Conservation (phyloP, 2,888 invertebrate species). For the Iphiclides podalirius region DNA sequence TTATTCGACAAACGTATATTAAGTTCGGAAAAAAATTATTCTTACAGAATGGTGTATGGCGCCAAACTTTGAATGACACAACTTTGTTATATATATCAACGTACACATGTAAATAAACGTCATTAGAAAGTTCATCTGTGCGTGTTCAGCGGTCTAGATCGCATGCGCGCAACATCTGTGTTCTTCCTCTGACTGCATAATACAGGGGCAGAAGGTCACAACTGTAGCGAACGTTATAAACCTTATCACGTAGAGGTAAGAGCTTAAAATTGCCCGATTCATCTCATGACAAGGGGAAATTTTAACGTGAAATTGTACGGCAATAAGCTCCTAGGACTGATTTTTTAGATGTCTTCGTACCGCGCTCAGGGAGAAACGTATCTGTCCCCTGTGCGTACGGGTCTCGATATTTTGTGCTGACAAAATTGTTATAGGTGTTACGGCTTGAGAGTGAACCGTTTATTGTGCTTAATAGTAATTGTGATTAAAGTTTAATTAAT, state of each 20-base stretch:
- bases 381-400: slow-evolving; percentile 32
- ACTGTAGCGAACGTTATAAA: slow-evolving; percentile 22
- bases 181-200: slow-evolving; percentile 56
- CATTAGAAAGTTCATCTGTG: slow-evolving; percentile 24
- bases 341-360: slow-evolving; percentile 72
- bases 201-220: slow-evolving; percentile 33
- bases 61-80: slow-evolving; percentile 59
- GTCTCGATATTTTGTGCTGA: slow-evolving; percentile 48
- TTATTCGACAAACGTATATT: no score
- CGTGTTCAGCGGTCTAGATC: slow-evolving; percentile 47
- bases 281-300: slow-evolving; percentile 33
- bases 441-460: slow-evolving; percentile 33
- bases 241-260: slow-evolving; percentile 13
- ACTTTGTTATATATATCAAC: slow-evolving; percentile 37
- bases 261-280: slow-evolving; percentile 30
- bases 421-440: slow-evolving; percentile 34
- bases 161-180: slow-evolving; percentile 79
- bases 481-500: neutral
- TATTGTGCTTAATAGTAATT: slow-evolving; percentile 15
- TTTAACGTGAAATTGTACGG: slow-evolving; percentile 57
- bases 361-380: slow-evolving; percentile 62
- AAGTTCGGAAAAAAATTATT: no score
- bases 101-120: slow-evolving; percentile 37
- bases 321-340: slow-evolving; percentile 71
- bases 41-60: slow-evolving; percentile 68